Evolutionary conservation across 2,797 vertebrate genomes (phyloP).

Genomic region (Okamejei kenojei): DNA sequence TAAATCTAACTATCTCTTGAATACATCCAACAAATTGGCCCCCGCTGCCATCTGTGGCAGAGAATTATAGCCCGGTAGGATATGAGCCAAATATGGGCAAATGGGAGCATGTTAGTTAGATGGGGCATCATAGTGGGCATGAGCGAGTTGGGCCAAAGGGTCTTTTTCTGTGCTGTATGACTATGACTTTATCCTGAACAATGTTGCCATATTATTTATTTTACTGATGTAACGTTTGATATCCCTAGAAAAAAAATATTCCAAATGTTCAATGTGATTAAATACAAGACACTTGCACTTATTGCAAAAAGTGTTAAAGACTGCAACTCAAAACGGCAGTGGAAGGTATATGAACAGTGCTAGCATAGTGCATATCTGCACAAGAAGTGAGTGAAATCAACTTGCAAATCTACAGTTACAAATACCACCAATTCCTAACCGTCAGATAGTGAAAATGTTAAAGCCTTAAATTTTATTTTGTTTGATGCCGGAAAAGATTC

Average conservation of each 20-base stretch:
- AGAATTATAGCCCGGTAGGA: too few relatives aligned
- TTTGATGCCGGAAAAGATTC: neutral
- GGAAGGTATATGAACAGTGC: neutral
- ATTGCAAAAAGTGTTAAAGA: neutral
- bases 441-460: neutral
- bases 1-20: too few relatives aligned
- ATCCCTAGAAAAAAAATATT: neutral
- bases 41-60: too few relatives aligned
- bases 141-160: too few relatives aligned
- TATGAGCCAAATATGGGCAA: too few relatives aligned
- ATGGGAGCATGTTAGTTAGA: too few relatives aligned
- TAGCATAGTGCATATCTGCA: neutral
- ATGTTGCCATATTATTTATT: neutral
- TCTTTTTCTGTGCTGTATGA: too few relatives aligned
- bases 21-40: too few relatives aligned
- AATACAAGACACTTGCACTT: neutral
- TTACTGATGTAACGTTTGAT: neutral
- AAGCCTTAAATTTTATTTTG: neutral
- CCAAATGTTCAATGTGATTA: neutral
- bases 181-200: neutral
- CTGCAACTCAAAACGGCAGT: neutral
- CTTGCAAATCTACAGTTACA: slow-evolving; percentile 19
- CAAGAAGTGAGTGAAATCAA: slow-evolving; percentile 18
- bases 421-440: slow-evolving; percentile 9
- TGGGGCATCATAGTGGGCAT: too few relatives aligned